phyloP scores from a whole-genome alignment of 2,797 vertebrate genomes.

The Oryzias sinensis region DNA sequence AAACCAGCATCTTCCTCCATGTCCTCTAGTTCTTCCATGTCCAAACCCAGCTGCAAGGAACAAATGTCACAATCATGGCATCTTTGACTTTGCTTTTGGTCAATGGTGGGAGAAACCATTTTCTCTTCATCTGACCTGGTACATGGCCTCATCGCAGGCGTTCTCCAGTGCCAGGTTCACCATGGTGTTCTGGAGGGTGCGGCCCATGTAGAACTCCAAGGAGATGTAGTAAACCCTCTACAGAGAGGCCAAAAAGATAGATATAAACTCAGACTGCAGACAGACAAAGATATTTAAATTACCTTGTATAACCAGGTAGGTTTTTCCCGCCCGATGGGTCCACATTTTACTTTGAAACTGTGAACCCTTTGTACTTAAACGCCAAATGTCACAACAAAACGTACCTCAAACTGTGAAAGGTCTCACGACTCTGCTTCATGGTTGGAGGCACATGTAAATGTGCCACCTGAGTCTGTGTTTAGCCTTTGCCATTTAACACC shows the following conservation, averaged over 20 bases:
- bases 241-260: constrained; percentile 17
- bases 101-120: neutral
- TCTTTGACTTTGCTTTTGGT: neutral
- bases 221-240: constrained; percentile 98
- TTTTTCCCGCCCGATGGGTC: neutral
- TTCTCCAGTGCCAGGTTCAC: constrained; percentile 96
- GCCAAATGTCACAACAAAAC: constrained; percentile 27
- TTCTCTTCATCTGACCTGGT: constrained; percentile 81
- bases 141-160: constrained; percentile 92
- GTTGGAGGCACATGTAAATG: constrained; percentile 23
- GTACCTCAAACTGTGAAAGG: constrained; percentile 8
- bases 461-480: constrained; percentile 68
- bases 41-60: constrained; percentile 85
- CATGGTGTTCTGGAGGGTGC: constrained; percentile 98
- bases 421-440: constrained; percentile 39
- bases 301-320: neutral
- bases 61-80: neutral
- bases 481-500: constrained; percentile 69
- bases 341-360: constrained; percentile 11
- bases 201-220: constrained; percentile 99
- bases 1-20: constrained; percentile 98
- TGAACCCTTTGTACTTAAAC: constrained; percentile 11
- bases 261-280: neutral
- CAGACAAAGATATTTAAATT: neutral
- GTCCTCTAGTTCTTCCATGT: constrained; percentile 95